Base-by-base conservation (phyloP, 2,888 invertebrate genomes). In the Fragum sueziense region DNA sequence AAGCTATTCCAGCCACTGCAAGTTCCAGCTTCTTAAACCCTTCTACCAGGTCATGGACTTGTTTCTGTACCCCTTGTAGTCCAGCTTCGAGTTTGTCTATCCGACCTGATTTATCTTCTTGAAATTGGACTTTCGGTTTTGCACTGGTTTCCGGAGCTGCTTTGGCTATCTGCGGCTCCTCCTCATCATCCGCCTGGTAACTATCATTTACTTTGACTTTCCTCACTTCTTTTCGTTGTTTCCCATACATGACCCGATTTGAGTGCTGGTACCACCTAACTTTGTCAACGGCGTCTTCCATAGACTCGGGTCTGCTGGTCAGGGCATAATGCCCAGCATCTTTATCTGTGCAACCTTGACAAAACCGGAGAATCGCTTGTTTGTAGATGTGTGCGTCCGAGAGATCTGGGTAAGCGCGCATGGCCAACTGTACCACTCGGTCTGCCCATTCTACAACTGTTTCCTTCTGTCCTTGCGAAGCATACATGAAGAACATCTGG, bases 291-390 rank as follows among this genome's bases (percentile, higher is more conserved):
- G n/a, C n/a, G n/a, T n/a, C n/a, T n/a, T n/a, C n/a, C n/a, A n/a
- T n/a, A n/a, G n/a, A n/a, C n/a, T n/a, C n/a, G n/a, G n/a, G n/a
- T n/a, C n/a, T n/a, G n/a, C n/a, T n/a, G n/a, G n/a, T n/a, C n/a
- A n/a, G n/a, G n/a, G n/a, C n/a, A n/a, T n/a, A n/a, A n/a, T n/a
- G n/a, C n/a, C n/a, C n/a, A n/a, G n/a, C n/a, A n/a, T n/a, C n/a
- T n/a, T n/a, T n/a, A n/a, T n/a, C n/a, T n/a, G n/a, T n/a, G n/a
- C n/a, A n/a, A n/a, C 72, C 72, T 20, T 72, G 72, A 47, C 72
- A 72, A 41, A 72, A 72, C 20, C 47, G 3, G 11, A 61, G 33
- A 4, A 72, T 34, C 3, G 72, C 62, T 29, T 72, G 72, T 27
- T 9, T 72, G 22, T 72, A 37, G 11, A 72, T 61, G 20, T 72